Conservation (phyloP, 1,140 invertebrate species). For the Ruditapes philippinarum region DNA sequence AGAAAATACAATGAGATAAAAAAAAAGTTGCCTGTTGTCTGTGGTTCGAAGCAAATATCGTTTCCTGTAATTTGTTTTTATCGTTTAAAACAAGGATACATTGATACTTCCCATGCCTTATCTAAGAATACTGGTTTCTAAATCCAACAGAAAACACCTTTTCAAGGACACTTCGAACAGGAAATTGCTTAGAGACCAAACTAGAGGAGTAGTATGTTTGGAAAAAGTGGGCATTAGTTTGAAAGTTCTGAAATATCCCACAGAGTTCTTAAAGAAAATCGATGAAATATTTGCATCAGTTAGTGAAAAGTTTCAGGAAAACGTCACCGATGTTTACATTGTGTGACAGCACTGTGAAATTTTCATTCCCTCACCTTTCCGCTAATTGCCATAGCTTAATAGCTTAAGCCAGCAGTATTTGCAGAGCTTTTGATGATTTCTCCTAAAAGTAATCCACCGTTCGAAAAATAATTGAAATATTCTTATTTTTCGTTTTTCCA, state of each 20-base stretch:
- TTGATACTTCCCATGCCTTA: too few relatives aligned
- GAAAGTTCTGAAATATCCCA: conserved; percentile 15
- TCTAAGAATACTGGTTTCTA: too few relatives aligned
- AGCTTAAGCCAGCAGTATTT: conserved; percentile 52
- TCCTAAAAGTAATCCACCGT: conserved; percentile 14
- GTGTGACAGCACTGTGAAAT: background rate
- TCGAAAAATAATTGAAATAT: conserved; percentile 44
- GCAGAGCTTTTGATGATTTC: conserved; percentile 61
- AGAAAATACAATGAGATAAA: too few relatives aligned
- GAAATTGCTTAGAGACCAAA: background rate
- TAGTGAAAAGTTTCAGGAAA: conserved; percentile 28
- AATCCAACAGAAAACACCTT: too few relatives aligned
- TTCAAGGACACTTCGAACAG: too few relatives aligned
- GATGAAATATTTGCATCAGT: conserved; percentile 8
- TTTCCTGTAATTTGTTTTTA: too few relatives aligned
- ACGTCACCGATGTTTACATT: conserved; percentile 3
- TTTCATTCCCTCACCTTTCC: background rate
- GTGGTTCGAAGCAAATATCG: too few relatives aligned
- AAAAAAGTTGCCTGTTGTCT: too few relatives aligned
- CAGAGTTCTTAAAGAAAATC: background rate
- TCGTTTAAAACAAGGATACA: too few relatives aligned
- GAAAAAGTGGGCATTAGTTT: conserved; percentile 5
- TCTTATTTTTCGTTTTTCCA: conserved; percentile 11
- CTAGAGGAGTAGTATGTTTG: background rate
- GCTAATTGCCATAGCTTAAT: conserved; percentile 28